Base-by-base conservation (phyloP, 2,113 vertebrate genomes). In the Elanus axillaris region DNA sequence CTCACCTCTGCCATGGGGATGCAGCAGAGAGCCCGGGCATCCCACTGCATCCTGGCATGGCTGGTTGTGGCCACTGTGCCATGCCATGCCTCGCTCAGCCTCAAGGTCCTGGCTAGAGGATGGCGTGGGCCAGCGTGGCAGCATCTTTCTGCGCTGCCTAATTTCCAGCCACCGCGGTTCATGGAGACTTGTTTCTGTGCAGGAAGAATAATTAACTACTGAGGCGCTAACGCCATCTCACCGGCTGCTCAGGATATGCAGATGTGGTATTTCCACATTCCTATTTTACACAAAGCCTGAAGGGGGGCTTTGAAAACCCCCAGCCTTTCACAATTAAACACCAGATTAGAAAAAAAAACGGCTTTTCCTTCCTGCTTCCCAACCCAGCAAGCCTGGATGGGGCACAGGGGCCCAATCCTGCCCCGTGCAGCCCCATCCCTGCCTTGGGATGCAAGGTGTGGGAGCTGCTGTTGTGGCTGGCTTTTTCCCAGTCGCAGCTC, bases 51-150 rank as follows among this genome's bases (percentile, higher is more conserved):
- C 27, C 86, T 12, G 40, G n/a, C 18, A 1, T 0, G 31, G 22
- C 34, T 82, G 17, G 21, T 26, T 53, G 73, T 50, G 60, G 27
- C 71, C 16, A 3, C 56, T 67, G 38, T 26, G 55, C 66, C 45
- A 3, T 10, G 14, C 18, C 6, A 20, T 43, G 62, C 58, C 64
- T 4, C 11, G 43, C 52, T 69, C 45, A 42, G 47, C 31, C 16
- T 16, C 0, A 0, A 34, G 47, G 16, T 77, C 6, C 55, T 1
- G 12, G 27, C 76, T 50, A 66, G 13, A 73, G 16, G 27, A 16
- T 2, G 5, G 18, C 4, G 1, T 4, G 31, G 62, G 4, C 60
- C 72, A 40, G 74, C 5, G 4, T 11, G 29, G 45, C 47, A 62
- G 55, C 50, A 20, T 7, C 77, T 62, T 53, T 63, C 48, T 25